Evolutionary conservation across 1,140 invertebrate species (phyloP), one percentile per base, ranked within the genome.

Genomic region (Teleogryllus occipitalis): DNA sequence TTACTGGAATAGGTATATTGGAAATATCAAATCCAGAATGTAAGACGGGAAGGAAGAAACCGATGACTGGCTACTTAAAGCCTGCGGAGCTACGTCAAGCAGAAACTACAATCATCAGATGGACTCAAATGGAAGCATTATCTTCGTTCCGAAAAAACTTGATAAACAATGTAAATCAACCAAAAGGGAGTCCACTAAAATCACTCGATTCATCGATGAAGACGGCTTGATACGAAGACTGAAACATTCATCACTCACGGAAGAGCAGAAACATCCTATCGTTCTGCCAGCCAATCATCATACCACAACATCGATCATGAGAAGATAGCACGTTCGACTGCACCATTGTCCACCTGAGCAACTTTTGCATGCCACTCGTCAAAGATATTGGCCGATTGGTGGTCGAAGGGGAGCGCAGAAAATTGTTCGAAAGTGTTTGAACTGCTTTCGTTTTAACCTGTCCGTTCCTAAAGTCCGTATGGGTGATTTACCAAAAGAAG

Each of bases 311-410:
- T 49, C 85, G 12, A 73, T 85, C 8, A 85, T 85, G 49, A 82
- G 83, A 6, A 10, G 84, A 78, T 81, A 82, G 77, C 85, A 86
- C 80, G 10, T 74, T 39, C n/a, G 74, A 80, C 76, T 83, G 77
- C 81, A 84, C 18, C 85, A 87, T 80, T 81, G 80, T 48, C 83
- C 83, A 15, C 80, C 83, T 46, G 83, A 82, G 0, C n/a, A 81
- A 2, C 73, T 85, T 15, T 80, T 82, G 73, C 80, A 81, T 7
- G 78, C 81, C 8, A 18, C 85, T 10, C 27, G 84, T 21, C 22
- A 82, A 22, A 82, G 83, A 76, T 86, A 84, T 78, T 85, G 85
- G 85, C 82, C 84, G 27, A 73, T 83, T 6, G 74, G 75, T 7
- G 80, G 81, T 6, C 78, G 83, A 80, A 81, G 80, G 80, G 15